Conservation (phyloP, 2,888 invertebrate species). For the Apeira syringaria region DNA sequence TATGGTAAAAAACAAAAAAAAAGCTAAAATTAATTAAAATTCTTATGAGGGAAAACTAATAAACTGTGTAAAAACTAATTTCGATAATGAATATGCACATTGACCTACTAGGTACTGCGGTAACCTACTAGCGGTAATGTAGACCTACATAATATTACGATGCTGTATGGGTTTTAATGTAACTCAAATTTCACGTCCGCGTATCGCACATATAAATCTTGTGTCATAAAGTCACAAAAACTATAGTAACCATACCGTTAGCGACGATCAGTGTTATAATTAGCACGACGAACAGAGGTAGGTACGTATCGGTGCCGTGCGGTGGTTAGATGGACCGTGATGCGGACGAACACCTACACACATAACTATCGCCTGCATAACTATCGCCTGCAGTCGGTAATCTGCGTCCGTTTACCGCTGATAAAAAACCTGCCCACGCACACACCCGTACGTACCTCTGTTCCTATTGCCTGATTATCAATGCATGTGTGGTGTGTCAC, state of each 20-base stretch:
- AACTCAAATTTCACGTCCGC: too few species aligned
- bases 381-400: conserved; percentile 43
- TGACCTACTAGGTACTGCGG: too few species aligned
- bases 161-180: too few species aligned
- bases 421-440: conserved; percentile 61
- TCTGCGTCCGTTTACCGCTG: conserved; percentile 70
- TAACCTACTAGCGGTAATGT: too few species aligned
- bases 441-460: conserved; percentile 42
- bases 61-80: too few species aligned
- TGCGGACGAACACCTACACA: conserved; percentile 72
- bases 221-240: background rate
- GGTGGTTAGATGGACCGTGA: conserved; percentile 56
- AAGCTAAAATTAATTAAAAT: too few species aligned
- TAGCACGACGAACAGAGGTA: conserved; percentile 13
- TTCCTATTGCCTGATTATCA: conserved; percentile 63
- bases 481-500: conserved; percentile 58
- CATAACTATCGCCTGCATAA: conserved; percentile 45
- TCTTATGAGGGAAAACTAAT: too few species aligned
- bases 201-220: too few species aligned
- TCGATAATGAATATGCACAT: too few species aligned
- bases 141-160: too few species aligned
- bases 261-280: conserved; percentile 13
- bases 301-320: conserved; percentile 34
- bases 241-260: conserved; percentile 7
- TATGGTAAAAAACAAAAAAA: too few species aligned